A percentile compares a stretch with the other conserved stretches of the same genome.
These are phyloP conservation scores for Pogonocherus hispidulus DNA, from an alignment of 2,888 invertebrate species.

Conservation along the genomic window DNA sequence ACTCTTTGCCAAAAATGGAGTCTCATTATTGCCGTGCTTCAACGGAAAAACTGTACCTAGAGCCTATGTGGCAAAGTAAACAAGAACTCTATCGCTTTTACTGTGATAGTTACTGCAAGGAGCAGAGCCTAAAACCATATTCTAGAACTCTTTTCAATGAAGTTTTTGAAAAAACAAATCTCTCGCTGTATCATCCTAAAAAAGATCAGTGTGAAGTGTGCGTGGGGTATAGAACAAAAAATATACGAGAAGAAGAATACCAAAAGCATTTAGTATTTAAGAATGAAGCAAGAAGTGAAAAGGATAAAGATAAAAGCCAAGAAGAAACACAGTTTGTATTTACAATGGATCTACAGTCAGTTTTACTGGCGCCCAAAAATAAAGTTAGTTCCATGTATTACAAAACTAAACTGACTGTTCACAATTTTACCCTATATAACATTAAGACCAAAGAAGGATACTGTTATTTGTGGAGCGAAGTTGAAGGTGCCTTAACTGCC, in stretches of 20 bases:
- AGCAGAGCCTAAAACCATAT: constrained; percentile 1
- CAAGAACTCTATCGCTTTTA: constrained; percentile 22
- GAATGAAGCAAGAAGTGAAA: constrained; percentile 26
- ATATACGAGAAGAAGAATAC: neutral
- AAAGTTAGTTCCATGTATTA: constrained; percentile 37
- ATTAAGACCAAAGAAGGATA: constrained; percentile 11
- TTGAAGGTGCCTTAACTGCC: constrained; percentile 14
- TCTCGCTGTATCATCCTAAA: neutral
- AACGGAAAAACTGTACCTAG: constrained; percentile 5
- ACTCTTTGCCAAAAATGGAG: too few relatives aligned
- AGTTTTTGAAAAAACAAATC: neutral
- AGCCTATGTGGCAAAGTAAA: constrained; percentile 26
- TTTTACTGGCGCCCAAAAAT: constrained; percentile 37
- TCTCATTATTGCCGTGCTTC: constrained; percentile 16
- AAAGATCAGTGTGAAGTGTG: constrained; percentile 9
- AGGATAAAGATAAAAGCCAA: constrained; percentile 28
- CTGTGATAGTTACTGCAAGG: constrained; percentile 6
- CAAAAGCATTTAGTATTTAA: neutral
- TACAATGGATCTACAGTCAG: constrained; percentile 40
- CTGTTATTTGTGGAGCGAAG: constrained; percentile 15
- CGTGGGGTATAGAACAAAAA: neutral
- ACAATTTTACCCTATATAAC: constrained; percentile 29
- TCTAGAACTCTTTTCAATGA: too few relatives aligned
- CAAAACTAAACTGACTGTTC: constrained; percentile 36
- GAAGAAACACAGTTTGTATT: constrained; percentile 35